Percentiles rank a stretch among this genome's conserved stretches.
These are phyloP conservation scores for Empidonax alnorum DNA, from an alignment of 2,113 vertebrate species.

Conservation along the genomic window DNA sequence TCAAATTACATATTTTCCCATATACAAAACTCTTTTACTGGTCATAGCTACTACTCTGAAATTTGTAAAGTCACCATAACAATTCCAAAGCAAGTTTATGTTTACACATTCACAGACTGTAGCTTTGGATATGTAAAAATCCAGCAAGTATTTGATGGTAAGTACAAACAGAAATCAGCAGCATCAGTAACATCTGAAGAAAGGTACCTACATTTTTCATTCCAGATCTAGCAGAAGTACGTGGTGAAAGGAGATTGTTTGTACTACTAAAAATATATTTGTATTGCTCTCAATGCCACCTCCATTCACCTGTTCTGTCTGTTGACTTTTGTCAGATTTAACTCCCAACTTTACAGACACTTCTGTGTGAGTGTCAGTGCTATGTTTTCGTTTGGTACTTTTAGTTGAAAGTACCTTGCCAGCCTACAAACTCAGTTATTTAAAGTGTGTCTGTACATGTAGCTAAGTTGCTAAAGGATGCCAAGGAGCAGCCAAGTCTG, in stretches of 20 bases:
- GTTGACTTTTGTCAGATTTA: background rate
- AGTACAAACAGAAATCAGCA: background rate
- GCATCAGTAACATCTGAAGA: background rate
- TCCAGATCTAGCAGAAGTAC: background rate
- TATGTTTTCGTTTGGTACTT: background rate
- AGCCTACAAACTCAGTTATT: background rate
- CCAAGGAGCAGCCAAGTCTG: background rate
- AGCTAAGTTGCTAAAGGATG: background rate
- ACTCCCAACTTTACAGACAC: background rate
- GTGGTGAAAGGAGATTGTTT: background rate
- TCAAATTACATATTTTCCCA: background rate
- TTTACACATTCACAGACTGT: background rate
- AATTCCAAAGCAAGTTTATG: background rate
- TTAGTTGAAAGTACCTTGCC: background rate
- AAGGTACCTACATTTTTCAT: background rate
- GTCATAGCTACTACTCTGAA: background rate
- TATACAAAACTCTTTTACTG: background rate
- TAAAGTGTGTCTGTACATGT: background rate
- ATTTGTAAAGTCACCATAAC: background rate
- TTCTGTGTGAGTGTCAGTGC: background rate
- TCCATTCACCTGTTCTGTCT: background rate
- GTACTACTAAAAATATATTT: background rate
- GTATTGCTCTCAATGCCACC: background rate
- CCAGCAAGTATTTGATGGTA: background rate
- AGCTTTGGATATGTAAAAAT: background rate